phyloP scores from a whole-genome alignment of 1,140 invertebrate genomes.

The Tetraneura akinire region DNA sequence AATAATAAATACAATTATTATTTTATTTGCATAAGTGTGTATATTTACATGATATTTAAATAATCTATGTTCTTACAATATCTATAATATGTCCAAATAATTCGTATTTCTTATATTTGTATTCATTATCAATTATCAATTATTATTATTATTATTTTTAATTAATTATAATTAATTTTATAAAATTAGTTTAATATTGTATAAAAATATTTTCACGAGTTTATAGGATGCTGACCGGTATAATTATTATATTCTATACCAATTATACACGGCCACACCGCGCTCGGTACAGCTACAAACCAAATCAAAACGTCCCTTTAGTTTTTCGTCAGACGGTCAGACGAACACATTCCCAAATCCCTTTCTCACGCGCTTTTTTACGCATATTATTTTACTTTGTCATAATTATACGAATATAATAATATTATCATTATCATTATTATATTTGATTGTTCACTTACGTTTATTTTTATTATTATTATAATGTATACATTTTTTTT shows the following conservation, averaged over 20 bases:
- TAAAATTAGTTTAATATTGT: constrained; percentile 25
- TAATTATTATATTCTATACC: no score
- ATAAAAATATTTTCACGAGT: constrained; percentile 37
- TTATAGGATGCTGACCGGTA: not conserved
- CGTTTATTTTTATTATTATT: constrained; percentile 38
- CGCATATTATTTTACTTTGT: no score
- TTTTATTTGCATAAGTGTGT: no score
- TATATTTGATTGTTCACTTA: constrained; percentile 27
- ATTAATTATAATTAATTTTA: not conserved
- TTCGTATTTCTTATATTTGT: not conserved
- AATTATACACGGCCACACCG: not conserved
- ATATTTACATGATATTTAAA: no score
- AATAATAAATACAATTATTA: no score
- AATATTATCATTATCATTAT: constrained; percentile 4
- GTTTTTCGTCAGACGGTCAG: not conserved
- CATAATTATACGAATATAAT: not conserved
- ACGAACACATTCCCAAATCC: not conserved
- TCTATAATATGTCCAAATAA: not conserved
- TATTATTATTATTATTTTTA: constrained; percentile 11
- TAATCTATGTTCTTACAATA: no score
- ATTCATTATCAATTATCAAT: no score
- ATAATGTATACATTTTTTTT: constrained; percentile 30
- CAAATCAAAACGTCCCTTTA: constrained; percentile 31
- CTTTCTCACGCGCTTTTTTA: not conserved
- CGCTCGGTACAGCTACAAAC: constrained; percentile 46